Evolutionary conservation across 2,113 vertebrate genomes (phyloP).

Genomic region (Taxidea taxus): DNA sequence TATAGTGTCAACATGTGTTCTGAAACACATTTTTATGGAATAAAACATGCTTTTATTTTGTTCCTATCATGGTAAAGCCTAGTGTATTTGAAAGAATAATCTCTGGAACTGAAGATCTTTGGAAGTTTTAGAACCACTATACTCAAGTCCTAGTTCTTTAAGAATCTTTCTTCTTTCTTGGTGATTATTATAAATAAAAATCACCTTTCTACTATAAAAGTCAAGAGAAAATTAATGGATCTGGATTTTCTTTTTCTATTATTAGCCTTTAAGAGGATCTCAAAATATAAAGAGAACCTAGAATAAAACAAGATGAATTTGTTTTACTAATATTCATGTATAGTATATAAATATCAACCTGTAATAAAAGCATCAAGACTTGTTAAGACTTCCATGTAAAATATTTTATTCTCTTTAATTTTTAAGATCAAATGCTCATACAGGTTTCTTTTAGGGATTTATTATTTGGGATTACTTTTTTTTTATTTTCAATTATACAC

Average conservation of each 20-base stretch:
- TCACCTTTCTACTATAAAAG: neutral
- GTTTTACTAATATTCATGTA: neutral
- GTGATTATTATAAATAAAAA: neutral
- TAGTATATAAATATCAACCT: neutral
- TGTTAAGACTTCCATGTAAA: conserved; percentile 52
- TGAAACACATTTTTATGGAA: neutral
- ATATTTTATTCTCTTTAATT: conserved; percentile 62
- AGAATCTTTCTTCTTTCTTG: neutral
- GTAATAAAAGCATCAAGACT: conserved; percentile 66
- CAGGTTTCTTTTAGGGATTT: conserved; percentile 39
- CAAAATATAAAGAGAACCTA: neutral
- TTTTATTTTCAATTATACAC: conserved; percentile 21
- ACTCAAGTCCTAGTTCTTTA: neutral
- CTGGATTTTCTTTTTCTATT: neutral
- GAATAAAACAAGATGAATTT: conserved; percentile 16
- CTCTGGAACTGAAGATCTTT: neutral
- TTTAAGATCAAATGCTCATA: conserved; percentile 45
- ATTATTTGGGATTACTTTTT: conserved; percentile 23
- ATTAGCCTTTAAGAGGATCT: neutral
- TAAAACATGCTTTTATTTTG: neutral
- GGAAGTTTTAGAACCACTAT: neutral
- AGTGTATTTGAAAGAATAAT: neutral
- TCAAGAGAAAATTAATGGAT: neutral
- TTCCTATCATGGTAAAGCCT: neutral
- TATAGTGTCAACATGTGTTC: neutral